Conservation (phyloP, 1,140 invertebrate species). For the Drosophila elegans region DNA sequence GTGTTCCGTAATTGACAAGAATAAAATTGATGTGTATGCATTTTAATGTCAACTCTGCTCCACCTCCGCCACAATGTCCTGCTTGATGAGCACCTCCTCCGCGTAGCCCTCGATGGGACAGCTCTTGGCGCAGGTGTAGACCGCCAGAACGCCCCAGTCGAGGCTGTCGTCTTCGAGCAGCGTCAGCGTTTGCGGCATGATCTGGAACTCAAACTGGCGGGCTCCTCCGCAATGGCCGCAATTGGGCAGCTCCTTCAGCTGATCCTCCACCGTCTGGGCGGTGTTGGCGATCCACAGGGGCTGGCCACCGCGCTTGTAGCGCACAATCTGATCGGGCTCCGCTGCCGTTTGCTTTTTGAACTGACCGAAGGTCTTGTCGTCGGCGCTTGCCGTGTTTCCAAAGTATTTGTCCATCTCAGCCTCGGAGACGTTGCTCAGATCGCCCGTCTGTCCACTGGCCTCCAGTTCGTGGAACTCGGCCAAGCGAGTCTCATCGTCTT, state of each 20-base stretch:
- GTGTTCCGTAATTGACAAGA: conserved; percentile 60
- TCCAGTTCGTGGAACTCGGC: conserved; percentile 89
- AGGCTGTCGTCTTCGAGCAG: conserved; percentile 90
- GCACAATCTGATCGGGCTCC: conserved; percentile 91
- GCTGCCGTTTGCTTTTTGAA: conserved; percentile 88
- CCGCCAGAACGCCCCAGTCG: conserved; percentile 95
- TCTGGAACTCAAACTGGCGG: conserved; percentile 97
- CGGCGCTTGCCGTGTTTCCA: conserved; percentile 85
- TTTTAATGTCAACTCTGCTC: conserved; percentile 37
- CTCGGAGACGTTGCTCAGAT: conserved; percentile 87
- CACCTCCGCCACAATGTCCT: conserved; percentile 88
- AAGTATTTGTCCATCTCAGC: conserved; percentile 87
- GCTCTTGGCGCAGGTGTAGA: conserved; percentile 94
- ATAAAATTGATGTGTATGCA: conserved; percentile 61
- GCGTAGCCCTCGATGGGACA: conserved; percentile 89
- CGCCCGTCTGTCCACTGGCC: conserved; percentile 88
- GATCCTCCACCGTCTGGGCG: conserved; percentile 78
- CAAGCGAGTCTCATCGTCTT: conserved; percentile 85
- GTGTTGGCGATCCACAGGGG: conserved; percentile 92
- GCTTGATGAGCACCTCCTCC: conserved; percentile 94
- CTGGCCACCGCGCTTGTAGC: conserved; percentile 91
- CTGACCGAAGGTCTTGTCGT: conserved; percentile 91
- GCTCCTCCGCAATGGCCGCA: conserved; percentile 91
- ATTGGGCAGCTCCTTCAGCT: conserved; percentile 87
- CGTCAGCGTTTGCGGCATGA: conserved; percentile 96